These are phyloP conservation scores for Chromoteleia sp. DNA, from an alignment of 2,888 invertebrate genomes.

Conservation along the genomic window DNA sequence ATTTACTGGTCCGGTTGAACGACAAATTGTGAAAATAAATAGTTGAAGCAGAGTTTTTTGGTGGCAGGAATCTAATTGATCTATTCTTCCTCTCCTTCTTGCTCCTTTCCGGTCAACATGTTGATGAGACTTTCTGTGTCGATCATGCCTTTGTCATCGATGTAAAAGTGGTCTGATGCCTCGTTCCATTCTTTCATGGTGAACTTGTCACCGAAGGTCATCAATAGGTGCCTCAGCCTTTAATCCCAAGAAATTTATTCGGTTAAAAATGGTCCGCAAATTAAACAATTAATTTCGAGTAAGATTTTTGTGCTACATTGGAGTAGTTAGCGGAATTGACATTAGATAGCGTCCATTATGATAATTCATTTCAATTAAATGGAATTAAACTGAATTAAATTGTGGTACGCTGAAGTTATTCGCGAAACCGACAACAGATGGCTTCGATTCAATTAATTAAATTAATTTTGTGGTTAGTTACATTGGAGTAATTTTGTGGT, in stretches of 20 bases:
- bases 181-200: slow-evolving; percentile 88
- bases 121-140: slow-evolving; percentile 61
- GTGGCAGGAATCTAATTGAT: slow-evolving; percentile 1
- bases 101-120: slow-evolving; percentile 60
- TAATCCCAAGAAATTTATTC: slow-evolving; percentile 11
- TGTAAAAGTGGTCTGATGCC: slow-evolving; percentile 96
- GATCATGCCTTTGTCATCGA: slow-evolving; percentile 86
- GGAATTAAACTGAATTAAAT: too few species aligned
- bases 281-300: too few species aligned
- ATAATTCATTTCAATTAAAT: too few species aligned
- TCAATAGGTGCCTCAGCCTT: slow-evolving; percentile 59
- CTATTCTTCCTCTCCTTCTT: slow-evolving; percentile 40
- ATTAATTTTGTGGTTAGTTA: too few species aligned
- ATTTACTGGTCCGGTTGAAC: slow-evolving; percentile 7
- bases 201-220: slow-evolving; percentile 66
- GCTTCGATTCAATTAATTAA: too few species aligned
- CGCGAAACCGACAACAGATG: too few species aligned
- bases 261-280: too few species aligned
- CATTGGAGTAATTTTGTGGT: too few species aligned
- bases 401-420: too few species aligned
- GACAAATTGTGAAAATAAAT: slow-evolving; percentile 24
- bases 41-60: background rate
- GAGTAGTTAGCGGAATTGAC: too few species aligned
- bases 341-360: too few species aligned
- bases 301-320: too few species aligned